Percentiles rank a stretch among this genome's conserved stretches.
Evolutionary conservation across 2,797 vertebrate species (phyloP).

Genomic region (Trichosurus vulpecula): DNA sequence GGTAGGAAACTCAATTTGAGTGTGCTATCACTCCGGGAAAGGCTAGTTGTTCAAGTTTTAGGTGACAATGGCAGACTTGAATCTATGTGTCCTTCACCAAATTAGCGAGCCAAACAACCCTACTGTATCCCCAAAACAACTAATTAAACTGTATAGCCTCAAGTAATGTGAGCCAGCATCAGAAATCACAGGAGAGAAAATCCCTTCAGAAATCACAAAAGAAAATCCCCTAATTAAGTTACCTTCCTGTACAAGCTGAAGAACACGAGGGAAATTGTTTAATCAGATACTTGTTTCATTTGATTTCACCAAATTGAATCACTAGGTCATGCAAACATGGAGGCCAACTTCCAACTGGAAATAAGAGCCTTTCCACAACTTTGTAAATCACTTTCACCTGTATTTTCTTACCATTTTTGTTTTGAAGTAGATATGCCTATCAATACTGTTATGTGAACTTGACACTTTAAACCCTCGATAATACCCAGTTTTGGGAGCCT

Average conservation of each 20-base stretch:
- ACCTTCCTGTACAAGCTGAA: not conserved
- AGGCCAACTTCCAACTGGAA: not conserved
- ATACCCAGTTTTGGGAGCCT: not conserved
- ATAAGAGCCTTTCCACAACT: not conserved
- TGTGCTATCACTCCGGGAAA: not conserved
- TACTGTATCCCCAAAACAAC: conserved; percentile 32
- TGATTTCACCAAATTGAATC: not conserved
- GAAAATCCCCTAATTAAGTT: conserved; percentile 52
- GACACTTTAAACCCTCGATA: conserved; percentile 12
- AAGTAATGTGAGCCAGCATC: conserved; percentile 12
- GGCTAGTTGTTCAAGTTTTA: conserved; percentile 1
- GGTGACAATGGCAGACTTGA: conserved; percentile 7
- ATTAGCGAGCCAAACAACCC: conserved; percentile 31
- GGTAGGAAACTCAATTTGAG: not conserved
- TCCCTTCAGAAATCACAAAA: not conserved
- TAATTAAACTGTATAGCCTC: conserved; percentile 23
- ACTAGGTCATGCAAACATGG: not conserved
- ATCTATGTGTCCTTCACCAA: conserved; percentile 21
- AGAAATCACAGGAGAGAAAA: conserved; percentile 16
- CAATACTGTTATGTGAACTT: not conserved
- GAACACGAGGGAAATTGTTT: conserved; percentile 34
- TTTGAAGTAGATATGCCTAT: not conserved
- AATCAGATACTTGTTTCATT: conserved; percentile 35
- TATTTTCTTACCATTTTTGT: conserved; percentile 15
- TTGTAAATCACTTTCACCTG: conserved; percentile 1